These are phyloP conservation scores for Bathynomus jamesi DNA, from an alignment of 1,140 invertebrate genomes.

Conservation along the genomic window DNA sequence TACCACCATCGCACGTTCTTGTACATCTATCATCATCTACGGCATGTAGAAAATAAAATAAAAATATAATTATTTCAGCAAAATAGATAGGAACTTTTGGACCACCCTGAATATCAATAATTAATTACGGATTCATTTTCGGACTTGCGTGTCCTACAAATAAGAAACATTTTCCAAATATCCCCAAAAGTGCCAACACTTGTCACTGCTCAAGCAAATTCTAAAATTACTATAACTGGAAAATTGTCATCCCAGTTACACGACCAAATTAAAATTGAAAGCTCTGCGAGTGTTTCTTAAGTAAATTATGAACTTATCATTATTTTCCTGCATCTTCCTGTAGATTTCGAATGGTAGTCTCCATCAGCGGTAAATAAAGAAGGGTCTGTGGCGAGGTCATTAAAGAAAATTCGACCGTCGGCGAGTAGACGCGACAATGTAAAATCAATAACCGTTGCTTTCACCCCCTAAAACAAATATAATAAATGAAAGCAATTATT, in stretches of 20 bases:
- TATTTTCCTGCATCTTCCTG: slow-evolving; percentile 64
- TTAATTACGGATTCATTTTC: background rate
- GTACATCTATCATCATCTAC: no score
- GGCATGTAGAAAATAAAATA: no score
- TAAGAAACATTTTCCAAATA: background rate
- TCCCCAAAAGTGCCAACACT: background rate
- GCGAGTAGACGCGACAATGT: slow-evolving; percentile 72
- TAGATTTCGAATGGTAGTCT: slow-evolving; percentile 95
- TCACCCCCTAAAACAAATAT: slow-evolving; percentile 35
- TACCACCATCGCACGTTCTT: no score
- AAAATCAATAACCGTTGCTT: slow-evolving; percentile 80
- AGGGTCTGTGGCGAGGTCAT: slow-evolving; percentile 68
- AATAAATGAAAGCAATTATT: slow-evolving; percentile 8
- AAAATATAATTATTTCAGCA: no score
- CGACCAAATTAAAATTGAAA: background rate
- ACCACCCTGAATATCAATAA: background rate
- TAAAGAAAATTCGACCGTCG: slow-evolving; percentile 60
- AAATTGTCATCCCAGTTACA: background rate
- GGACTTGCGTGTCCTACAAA: background rate
- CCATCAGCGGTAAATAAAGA: slow-evolving; percentile 68
- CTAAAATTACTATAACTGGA: background rate
- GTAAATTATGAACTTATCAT: slow-evolving; percentile 51
- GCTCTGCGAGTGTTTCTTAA: background rate
- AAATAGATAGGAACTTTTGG: no score
- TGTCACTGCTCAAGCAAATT: background rate